Percentiles rank a stretch among this genome's conserved stretches.
Conservation (phyloP, 2,113 vertebrate species). For the Tylochromis polylepis region DNA sequence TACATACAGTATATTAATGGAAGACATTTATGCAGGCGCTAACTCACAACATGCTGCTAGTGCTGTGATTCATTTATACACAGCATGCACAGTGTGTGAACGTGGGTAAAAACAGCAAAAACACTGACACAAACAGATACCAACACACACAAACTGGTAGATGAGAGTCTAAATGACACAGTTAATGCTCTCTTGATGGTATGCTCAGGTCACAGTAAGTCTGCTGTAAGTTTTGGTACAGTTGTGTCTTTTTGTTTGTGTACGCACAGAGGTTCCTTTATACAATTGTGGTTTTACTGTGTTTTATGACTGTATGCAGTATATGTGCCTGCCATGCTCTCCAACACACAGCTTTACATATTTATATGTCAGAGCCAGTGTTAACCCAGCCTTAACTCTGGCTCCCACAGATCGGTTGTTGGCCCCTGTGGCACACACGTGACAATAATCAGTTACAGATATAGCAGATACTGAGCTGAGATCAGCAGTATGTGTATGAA, state of each 20-base stretch:
- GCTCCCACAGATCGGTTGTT: not conserved
- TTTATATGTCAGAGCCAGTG: not conserved
- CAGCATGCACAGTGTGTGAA: not conserved
- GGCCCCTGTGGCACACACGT: not conserved
- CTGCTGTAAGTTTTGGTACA: not conserved
- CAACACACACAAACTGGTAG: not conserved
- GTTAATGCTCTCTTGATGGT: not conserved
- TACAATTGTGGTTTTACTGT: not conserved
- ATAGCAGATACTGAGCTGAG: not conserved
- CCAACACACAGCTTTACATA: not conserved
- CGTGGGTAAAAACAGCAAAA: not conserved
- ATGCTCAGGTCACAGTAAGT: not conserved
- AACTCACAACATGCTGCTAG: not conserved
- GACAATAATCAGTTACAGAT: not conserved
- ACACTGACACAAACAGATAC: not conserved
- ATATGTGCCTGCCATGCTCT: not conserved
- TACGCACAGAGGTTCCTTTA: not conserved
- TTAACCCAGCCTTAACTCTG: not conserved
- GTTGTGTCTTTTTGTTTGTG: not conserved
- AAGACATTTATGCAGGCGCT: conserved; percentile 11
- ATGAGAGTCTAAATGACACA: not conserved
- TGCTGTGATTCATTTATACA: conserved; percentile 33
- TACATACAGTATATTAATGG: not conserved
- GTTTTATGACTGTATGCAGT: not conserved
- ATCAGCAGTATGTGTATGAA: not conserved